Conservation (phyloP, 1,140 invertebrate genomes). For the Monomorium pharaonis region DNA sequence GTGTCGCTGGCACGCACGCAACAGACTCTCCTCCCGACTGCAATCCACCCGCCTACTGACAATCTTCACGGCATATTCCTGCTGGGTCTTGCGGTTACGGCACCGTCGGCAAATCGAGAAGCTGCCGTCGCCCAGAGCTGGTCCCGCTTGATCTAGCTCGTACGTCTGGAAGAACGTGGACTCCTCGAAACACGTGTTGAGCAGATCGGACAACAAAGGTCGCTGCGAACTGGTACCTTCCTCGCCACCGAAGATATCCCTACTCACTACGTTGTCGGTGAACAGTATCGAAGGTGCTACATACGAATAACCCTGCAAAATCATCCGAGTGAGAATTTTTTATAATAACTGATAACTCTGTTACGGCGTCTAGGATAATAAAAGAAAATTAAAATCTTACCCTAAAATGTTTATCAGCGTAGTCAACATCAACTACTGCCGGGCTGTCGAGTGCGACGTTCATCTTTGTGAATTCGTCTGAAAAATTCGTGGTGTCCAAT, state of each 20-base stretch:
- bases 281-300: constrained; percentile 97
- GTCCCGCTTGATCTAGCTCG: constrained; percentile 89
- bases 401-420: constrained; percentile 95
- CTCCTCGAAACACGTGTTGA: constrained; percentile 86
- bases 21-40: constrained; percentile 91
- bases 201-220: constrained; percentile 66
- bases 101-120: constrained; percentile 96
- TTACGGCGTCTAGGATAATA: background rate
- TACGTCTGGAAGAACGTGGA: constrained; percentile 95
- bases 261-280: constrained; percentile 93
- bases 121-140: constrained; percentile 94
- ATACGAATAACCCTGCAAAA: constrained; percentile 95
- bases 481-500: constrained; percentile 97
- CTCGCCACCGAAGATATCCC: constrained; percentile 86
- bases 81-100: constrained; percentile 89
- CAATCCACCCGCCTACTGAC: constrained; percentile 92
- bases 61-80: constrained; percentile 96
- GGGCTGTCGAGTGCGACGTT: constrained; percentile 95
- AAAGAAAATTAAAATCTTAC: constrained; percentile 78
- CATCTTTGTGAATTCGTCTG: constrained; percentile 97
- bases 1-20: constrained; percentile 94
- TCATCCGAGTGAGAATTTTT: background rate
- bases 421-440: constrained; percentile 91
- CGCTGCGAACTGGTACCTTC: constrained; percentile 33
- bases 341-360: background rate